Conservation (phyloP, 2,113 vertebrate species). For the Chroicocephalus ridibundus region DNA sequence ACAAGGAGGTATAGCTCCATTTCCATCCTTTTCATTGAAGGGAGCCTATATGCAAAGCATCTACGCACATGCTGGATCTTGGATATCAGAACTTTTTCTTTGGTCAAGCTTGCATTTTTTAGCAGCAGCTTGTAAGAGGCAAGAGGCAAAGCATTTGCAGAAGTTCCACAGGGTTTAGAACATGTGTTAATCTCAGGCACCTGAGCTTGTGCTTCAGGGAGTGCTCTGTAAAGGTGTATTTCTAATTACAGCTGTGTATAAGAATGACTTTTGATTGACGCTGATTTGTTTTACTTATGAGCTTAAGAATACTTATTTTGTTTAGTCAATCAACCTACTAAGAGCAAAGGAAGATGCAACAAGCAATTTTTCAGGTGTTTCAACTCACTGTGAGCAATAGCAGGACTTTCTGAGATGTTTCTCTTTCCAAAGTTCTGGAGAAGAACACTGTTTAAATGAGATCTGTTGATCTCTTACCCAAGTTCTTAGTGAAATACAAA, state of each 20-base stretch:
- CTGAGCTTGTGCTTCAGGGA: background rate
- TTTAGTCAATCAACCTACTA: background rate
- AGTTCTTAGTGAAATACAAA: background rate
- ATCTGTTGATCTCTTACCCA: background rate
- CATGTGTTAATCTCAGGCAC: background rate
- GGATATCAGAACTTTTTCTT: background rate
- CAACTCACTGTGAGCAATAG: background rate
- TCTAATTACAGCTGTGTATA: background rate
- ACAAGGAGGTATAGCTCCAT: background rate
- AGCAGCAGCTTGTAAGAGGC: background rate
- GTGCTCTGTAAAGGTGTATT: background rate
- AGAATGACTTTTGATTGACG: background rate
- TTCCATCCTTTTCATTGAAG: background rate
- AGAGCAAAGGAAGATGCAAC: background rate
- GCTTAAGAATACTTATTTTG: background rate
- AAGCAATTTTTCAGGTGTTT: background rate
- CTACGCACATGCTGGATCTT: background rate
- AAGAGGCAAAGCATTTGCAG: background rate
- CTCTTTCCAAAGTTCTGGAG: background rate
- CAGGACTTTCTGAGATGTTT: background rate
- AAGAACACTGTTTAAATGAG: background rate
- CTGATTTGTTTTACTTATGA: background rate
- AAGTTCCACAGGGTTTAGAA: background rate
- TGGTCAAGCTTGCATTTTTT: background rate
- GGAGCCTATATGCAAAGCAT: background rate